Conservation (phyloP, 1,140 invertebrate species). For the Centruroides sculpturatus region DNA sequence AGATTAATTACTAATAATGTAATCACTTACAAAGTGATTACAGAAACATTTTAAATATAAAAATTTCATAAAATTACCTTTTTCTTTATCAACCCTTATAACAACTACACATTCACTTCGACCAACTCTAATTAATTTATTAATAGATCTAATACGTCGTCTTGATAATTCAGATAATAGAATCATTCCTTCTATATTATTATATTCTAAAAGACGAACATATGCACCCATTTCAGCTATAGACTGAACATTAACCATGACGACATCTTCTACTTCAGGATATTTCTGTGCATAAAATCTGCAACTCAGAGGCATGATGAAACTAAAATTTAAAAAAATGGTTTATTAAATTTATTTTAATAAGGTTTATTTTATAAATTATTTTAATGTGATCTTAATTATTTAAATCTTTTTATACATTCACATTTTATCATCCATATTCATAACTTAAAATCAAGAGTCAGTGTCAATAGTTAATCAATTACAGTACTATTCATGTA, state of each 20-base stretch:
- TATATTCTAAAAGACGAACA: slow-evolving; percentile 94
- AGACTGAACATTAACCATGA: slow-evolving; percentile 96
- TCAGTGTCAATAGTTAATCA: no score
- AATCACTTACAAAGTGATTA: no score
- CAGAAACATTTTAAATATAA: no score
- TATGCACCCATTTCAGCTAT: slow-evolving; percentile 99
- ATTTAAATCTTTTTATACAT: no score
- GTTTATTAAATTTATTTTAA: no score
- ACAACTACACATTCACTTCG: slow-evolving; percentile 98
- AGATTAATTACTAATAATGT: no score
- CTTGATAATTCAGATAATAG: slow-evolving; percentile 89
- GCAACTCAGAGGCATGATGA: slow-evolving; percentile 79
- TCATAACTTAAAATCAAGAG: no score
- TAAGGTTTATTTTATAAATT: no score
- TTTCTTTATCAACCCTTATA: slow-evolving; percentile 98
- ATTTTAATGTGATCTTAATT: no score
- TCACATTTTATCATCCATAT: no score
- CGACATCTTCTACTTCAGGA: slow-evolving; percentile 97
- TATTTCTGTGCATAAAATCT: slow-evolving; percentile 96
- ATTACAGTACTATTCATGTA: no score
- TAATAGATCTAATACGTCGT: slow-evolving; percentile 96
- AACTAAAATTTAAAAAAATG: neutral
- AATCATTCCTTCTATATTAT: slow-evolving; percentile 97
- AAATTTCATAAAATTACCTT: slow-evolving; percentile 47
- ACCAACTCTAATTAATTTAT: slow-evolving; percentile 96